Conservation (phyloP, 2,113 vertebrate species). For the Clarias magur region DNA sequence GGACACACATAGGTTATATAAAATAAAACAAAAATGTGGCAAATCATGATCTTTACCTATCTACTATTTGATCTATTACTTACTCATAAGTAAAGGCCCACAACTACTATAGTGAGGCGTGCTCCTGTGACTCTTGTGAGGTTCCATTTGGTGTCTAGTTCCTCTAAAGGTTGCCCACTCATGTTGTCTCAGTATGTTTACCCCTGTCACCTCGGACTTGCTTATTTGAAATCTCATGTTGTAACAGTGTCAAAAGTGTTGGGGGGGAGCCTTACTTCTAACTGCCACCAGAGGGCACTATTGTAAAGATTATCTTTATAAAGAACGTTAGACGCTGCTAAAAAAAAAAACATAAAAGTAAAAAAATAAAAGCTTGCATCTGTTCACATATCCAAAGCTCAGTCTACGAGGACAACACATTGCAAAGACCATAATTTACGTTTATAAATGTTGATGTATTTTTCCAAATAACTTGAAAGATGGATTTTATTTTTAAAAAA, state of each 20-base stretch:
- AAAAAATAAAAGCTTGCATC: not conserved
- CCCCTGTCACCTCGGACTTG: not conserved
- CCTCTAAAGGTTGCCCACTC: not conserved
- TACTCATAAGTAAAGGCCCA: too few species aligned
- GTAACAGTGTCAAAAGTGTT: not conserved
- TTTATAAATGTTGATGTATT: not conserved
- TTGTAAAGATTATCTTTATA: not conserved
- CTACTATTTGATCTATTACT: not conserved
- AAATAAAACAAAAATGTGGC: not conserved
- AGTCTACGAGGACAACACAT: not conserved
- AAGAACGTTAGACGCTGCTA: too few species aligned
- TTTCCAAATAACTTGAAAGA: not conserved
- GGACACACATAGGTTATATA: not conserved
- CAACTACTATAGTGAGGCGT: not conserved
- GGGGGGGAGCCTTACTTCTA: not conserved
- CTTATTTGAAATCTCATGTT: not conserved
- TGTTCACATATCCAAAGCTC: not conserved
- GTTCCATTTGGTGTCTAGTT: not conserved
- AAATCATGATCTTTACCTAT: not conserved
- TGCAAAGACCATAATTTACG: not conserved
- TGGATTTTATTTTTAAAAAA: too few species aligned
- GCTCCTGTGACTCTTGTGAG: not conserved
- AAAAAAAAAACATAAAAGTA: not conserved
- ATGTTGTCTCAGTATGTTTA: not conserved
- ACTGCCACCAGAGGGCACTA: slow-evolving; percentile 23